A percentile compares a stretch with the other conserved stretches of the same genome.
phyloP scores from a whole-genome alignment of 2,888 invertebrate genomes.

The Drosophila multiciliata region DNA sequence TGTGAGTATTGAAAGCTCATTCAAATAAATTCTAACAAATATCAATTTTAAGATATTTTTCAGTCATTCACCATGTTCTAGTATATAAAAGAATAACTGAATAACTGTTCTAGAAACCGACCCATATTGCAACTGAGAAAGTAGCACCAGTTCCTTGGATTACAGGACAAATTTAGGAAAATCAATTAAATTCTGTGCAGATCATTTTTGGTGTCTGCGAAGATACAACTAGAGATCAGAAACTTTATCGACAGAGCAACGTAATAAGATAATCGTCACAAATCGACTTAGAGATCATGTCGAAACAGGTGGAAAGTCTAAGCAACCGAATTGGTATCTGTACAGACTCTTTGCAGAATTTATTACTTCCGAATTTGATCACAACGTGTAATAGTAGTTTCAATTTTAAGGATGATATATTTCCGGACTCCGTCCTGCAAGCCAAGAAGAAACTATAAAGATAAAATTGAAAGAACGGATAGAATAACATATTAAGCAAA shows the following conservation, averaged over 20 bases:
- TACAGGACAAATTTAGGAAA: slow-evolving; percentile 24
- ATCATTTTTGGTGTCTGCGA: slow-evolving; percentile 39
- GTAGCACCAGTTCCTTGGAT: slow-evolving; percentile 25
- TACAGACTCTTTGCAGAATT: slow-evolving; percentile 18
- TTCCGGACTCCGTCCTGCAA: slow-evolving; percentile 10
- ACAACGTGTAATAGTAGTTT: slow-evolving; percentile 29
- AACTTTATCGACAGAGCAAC: slow-evolving; percentile 26
- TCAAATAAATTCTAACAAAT: not conserved
- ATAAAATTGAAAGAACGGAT: slow-evolving; percentile 33
- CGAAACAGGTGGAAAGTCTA: not conserved
- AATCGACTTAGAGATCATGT: slow-evolving; percentile 8
- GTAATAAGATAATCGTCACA: slow-evolving; percentile 13
- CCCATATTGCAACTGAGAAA: slow-evolving; percentile 46
- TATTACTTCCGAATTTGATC: slow-evolving; percentile 23
- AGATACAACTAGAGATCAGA: slow-evolving; percentile 20
- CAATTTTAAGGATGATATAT: slow-evolving; percentile 34
- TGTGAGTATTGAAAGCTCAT: slow-evolving; percentile 7
- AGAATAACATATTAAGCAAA: slow-evolving; percentile 1
- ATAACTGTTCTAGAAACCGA: slow-evolving; percentile 21
- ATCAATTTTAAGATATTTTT: not conserved
- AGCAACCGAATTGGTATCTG: slow-evolving; percentile 20
- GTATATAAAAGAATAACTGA: slow-evolving; percentile 41
- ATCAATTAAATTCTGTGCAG: slow-evolving; percentile 2
- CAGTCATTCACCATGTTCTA: slow-evolving; percentile 42
- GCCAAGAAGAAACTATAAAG: slow-evolving; percentile 13